Evolutionary conservation across 2,113 vertebrate genomes (phyloP), one percentile per base, ranked within the genome.

Genomic region (Gnathonemus longibarbis): DNA sequence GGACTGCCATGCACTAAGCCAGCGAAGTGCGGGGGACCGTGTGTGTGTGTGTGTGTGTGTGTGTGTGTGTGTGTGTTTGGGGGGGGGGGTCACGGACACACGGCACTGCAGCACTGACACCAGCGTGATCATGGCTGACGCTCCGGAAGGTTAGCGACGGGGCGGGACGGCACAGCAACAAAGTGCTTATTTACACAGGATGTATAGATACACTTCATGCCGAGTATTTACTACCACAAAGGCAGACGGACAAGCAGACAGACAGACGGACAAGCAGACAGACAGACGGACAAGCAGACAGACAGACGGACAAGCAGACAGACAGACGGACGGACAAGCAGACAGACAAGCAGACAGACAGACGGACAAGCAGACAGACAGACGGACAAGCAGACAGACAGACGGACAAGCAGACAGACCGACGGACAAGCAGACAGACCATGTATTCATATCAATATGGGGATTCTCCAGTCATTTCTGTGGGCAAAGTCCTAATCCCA

Each of bases 31-130:
- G 62, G 27, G 84, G 39, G 58, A 91, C 88, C 88, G 91, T 85
- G 90, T 89, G 92, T 94, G 94, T 95, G 92, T 92, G 91, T 91
- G 91, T 92, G 94, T 58, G 21, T 10, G 58, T 7, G 21, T 90
- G 88, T n/a, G n/a, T n/a, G n/a, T n/a, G n/a, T 21, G 10, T 35
- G 35, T 35, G 35, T 35, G 35, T 35, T 35, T 35, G 35, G 35
- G 35, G 35, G 35, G 11, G 84, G n/a, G n/a, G n/a, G n/a, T n/a
- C 24, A 92, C 45, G 70, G 42, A 7, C 5, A 90, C 83, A 49
- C 39, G 48, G 83, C 53, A 11, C 42, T 24, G 48, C 49, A 77
- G 24, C 5, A 66, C 45, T 17, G 84, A 31, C 46, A 15, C 46
- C 46, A 49, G 56, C 50, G 46, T 13, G 77, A 70, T 45, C 15